phyloP scores from a whole-genome alignment of 2,113 vertebrate genomes.

The Thunnus maccoyii region DNA sequence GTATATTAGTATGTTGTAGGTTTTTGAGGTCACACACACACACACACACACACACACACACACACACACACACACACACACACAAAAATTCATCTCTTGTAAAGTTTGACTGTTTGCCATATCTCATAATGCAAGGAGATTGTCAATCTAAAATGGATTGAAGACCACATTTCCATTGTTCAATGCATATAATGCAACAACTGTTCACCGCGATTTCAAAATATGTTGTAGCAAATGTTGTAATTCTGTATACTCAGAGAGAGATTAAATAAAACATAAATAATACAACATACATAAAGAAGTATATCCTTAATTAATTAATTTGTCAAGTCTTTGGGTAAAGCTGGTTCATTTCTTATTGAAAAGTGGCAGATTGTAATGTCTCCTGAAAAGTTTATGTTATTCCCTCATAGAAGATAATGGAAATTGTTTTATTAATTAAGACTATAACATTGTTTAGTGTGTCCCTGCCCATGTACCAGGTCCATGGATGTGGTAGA shows the following conservation, averaged over 20 bases:
- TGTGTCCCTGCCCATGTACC: background rate
- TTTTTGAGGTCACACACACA: background rate
- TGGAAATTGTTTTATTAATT: constrained; percentile 58
- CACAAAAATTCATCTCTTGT: background rate
- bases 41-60: no score
- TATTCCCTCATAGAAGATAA: constrained; percentile 38
- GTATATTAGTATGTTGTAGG: constrained; percentile 10
- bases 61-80: no score
- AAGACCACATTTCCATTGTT: constrained; percentile 10
- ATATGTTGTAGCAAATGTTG: background rate
- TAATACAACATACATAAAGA: background rate
- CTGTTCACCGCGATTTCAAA: background rate
- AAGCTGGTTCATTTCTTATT: constrained; percentile 16
- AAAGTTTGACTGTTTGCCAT: background rate
- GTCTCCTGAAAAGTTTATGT: constrained; percentile 25
- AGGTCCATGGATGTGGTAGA: background rate
- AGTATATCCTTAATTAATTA: background rate
- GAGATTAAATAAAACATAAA: constrained; percentile 31
- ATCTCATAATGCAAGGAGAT: background rate
- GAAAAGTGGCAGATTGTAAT: constrained; percentile 26
- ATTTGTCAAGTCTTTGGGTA: constrained; percentile 20
- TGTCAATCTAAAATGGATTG: constrained; percentile 6
- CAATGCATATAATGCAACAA: background rate
- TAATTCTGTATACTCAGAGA: background rate
- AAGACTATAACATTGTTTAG: constrained; percentile 9